Base-by-base conservation (phyloP, 2,888 invertebrate species). In the Nebria brevicollis region DNA sequence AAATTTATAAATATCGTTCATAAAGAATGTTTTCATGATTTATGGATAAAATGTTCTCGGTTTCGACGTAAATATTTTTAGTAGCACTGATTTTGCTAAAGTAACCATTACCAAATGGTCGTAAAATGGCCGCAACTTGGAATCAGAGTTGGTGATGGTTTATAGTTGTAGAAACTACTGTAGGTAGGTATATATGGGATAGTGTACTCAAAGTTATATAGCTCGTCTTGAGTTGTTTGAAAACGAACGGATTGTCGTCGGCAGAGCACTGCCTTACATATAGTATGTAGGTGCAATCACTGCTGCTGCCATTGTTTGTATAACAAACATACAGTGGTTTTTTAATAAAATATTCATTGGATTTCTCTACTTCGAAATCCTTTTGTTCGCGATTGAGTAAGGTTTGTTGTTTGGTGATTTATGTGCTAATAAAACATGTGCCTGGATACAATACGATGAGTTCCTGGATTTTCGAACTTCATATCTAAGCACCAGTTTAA, bases 1-100 rank as follows among this genome's bases (percentile, higher is more conserved):
- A 34, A 54, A 54, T 54, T 54, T 54, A 8, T 5, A 54, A 54
- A 54, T 11, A 54, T 54, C 54, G 13, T 54, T 8, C 26, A 70
- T 70, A 70, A 70, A 70, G 0, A 70, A n/a, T 70, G 25, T 70
- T 20, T 25, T 70, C 70, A 70, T 82, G 74, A 77, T 75, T 82
- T 54, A 83, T 77, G 82, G 81, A 84, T 85, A 85, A 83, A 84
- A 82, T 82, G 54, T 81, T 70, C 82, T 81, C 81, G 82, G 84
- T 84, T 2, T 11, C 82, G 84, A 75, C 82, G 83, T 82, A 84
- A 85, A 85, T 85, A 85, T 85, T 85, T 85, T 85, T 84, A 85
- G 83, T 84, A 82, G 80, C 82, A 77, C 84, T 83, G 84, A 84
- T 84, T 83, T 83, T 8, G 83, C 84, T 82, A 34, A 82, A 78